A percentile compares a stretch with the other conserved stretches of the same genome.
phyloP scores from a whole-genome alignment of 2,797 vertebrate species.

The Geotrypetes seraphini region DNA sequence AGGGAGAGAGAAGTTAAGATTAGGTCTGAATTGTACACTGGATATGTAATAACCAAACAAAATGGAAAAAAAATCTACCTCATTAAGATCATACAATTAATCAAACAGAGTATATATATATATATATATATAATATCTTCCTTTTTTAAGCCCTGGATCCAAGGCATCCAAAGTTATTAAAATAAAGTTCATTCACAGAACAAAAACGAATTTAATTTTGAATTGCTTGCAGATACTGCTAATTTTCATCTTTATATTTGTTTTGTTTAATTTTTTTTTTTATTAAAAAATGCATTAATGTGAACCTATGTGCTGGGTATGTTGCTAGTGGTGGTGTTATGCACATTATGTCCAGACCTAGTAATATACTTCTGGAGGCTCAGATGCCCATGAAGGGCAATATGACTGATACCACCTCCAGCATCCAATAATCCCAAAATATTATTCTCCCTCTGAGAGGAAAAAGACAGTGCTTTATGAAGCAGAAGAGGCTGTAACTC shows the following conservation, averaged over 20 bases:
- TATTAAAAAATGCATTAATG: constrained; percentile 72
- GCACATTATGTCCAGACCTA: constrained; percentile 58
- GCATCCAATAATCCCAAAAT: too few relatives aligned
- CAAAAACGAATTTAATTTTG: constrained; percentile 97
- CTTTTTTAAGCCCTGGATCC: constrained; percentile 87
- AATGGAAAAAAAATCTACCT: constrained; percentile 61
- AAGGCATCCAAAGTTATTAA: constrained; percentile 96
- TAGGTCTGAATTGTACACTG: constrained; percentile 47
- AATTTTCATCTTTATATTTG: constrained; percentile 72
- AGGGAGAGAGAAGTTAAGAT: constrained; percentile 1
- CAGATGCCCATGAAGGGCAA: constrained; percentile 21
- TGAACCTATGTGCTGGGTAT: constrained; percentile 70
- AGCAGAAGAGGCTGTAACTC: constrained; percentile 53
- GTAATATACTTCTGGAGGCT: constrained; percentile 42
- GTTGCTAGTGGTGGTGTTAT: constrained; percentile 60
- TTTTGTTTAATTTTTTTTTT: constrained; percentile 50
- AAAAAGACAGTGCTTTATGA: constrained; percentile 31
- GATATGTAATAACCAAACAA: constrained; percentile 74
- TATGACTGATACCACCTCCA: constrained; percentile 11
- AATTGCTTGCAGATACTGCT: constrained; percentile 99
- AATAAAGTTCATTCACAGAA: constrained; percentile 99
- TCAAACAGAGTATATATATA: constrained; percentile 71
- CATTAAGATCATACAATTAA: constrained; percentile 79
- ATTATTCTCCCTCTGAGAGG: constrained; percentile 11
- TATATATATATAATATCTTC: constrained; percentile 68